phyloP scores from a whole-genome alignment of 2,888 invertebrate species.

The Leptarthrus brevirostris region DNA sequence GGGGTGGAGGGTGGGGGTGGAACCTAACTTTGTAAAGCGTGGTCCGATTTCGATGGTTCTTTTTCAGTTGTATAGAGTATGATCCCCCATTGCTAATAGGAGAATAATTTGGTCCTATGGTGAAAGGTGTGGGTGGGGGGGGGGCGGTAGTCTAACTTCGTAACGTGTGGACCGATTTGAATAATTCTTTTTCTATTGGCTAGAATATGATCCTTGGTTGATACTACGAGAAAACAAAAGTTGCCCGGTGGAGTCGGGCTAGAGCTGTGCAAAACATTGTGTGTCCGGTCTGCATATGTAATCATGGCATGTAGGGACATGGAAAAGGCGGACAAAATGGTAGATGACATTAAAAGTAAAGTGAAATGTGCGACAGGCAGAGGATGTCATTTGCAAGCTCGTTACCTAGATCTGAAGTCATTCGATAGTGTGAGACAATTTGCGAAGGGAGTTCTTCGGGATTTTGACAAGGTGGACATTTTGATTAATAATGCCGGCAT shows the following conservation, averaged over 20 bases:
- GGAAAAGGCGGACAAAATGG: constrained; percentile 67
- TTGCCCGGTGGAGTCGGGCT: constrained; percentile 72
- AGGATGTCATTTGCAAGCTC: constrained; percentile 70
- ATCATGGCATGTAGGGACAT: constrained; percentile 70
- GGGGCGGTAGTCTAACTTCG: no score
- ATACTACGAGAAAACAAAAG: no score
- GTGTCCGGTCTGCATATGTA: constrained; percentile 70
- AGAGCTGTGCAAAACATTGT: constrained; percentile 72
- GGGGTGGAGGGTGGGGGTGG: no score
- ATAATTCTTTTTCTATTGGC: no score
- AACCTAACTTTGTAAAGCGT: no score
- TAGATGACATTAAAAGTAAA: constrained; percentile 65
- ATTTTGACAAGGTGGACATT: constrained; percentile 72
- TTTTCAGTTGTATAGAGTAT: no score
- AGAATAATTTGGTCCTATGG: no score
- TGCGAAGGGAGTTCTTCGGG: constrained; percentile 68
- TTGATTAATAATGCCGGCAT: constrained; percentile 80
- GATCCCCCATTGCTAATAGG: no score
- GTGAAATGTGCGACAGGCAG: constrained; percentile 60
- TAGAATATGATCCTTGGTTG: no score
- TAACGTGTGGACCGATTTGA: no score
- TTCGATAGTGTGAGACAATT: constrained; percentile 73
- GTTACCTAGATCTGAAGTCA: constrained; percentile 73
- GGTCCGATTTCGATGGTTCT: no score
- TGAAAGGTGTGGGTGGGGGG: no score